Evolutionary conservation across 2,113 vertebrate species (phyloP).

Genomic region (Henicopernis longicauda): DNA sequence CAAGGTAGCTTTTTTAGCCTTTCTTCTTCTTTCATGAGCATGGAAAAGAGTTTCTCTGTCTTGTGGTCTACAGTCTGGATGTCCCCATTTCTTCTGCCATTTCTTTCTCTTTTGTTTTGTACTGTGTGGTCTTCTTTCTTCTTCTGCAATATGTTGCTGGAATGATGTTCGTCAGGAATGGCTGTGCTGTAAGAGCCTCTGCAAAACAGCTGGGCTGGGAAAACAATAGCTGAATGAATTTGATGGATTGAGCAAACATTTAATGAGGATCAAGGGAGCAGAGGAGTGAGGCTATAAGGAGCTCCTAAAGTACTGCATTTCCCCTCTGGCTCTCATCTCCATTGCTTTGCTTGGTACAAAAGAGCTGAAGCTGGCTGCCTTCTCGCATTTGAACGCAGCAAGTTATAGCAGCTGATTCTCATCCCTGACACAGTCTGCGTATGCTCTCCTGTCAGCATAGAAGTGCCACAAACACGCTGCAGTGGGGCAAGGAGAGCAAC

Average conservation of each 20-base stretch:
- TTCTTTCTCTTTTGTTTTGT: not conserved
- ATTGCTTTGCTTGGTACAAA: not conserved
- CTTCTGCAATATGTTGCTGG: not conserved
- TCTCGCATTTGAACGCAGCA: not conserved
- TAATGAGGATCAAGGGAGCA: not conserved
- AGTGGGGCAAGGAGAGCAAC: not conserved
- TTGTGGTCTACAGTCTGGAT: not conserved
- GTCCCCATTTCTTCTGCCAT: not conserved
- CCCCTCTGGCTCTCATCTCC: not conserved
- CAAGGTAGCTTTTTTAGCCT: not conserved
- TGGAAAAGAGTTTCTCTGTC: not conserved
- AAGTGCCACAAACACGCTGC: not conserved
- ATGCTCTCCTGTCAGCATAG: not conserved
- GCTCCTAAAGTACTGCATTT: not conserved
- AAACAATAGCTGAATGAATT: conserved; percentile 4
- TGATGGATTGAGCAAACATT: not conserved
- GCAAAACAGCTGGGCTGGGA: not conserved
- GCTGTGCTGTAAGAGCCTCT: not conserved
- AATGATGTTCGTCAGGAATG: not conserved
- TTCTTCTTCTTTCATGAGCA: not conserved
- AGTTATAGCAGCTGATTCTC: not conserved
- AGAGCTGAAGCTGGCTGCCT: not conserved
- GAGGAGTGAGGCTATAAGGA: not conserved
- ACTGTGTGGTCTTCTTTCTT: not conserved
- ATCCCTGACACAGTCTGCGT: not conserved